Conservation (phyloP, 2,113 vertebrate genomes). For the Rousettus leschenaultii region DNA sequence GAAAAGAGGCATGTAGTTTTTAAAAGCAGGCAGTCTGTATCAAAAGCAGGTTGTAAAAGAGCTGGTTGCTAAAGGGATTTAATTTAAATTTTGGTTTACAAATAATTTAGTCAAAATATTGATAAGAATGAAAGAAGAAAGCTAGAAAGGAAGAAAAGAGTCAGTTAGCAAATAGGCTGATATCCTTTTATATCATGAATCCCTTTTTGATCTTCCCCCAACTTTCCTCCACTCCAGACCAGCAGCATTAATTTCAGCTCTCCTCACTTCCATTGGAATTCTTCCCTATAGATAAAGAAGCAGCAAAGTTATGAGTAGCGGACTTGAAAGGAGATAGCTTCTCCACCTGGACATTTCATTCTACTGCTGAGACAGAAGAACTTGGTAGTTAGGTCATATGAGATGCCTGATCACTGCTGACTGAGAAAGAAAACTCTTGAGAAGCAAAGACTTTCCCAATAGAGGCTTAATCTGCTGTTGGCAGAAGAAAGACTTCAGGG, state of each 20-base stretch:
- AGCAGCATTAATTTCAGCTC: not conserved
- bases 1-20: slow-evolving; percentile 24
- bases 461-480: slow-evolving; percentile 42
- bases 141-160: not conserved
- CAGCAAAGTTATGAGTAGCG: not conserved
- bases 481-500: slow-evolving; percentile 35
- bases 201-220: slow-evolving; percentile 12
- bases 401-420: not conserved
- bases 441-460: not conserved
- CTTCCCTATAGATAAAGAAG: slow-evolving; percentile 25
- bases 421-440: slow-evolving; percentile 21
- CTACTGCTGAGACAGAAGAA: not conserved
- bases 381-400: slow-evolving; percentile 1
- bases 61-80: slow-evolving; percentile 18
- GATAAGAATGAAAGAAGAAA: slow-evolving; percentile 28
- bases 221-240: not conserved
- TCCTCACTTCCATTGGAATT: not conserved
- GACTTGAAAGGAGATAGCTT: slow-evolving; percentile 47
- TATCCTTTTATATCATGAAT: not conserved
- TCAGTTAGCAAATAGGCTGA: not conserved
- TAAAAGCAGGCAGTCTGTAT: slow-evolving; percentile 24
- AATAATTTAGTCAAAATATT: slow-evolving; percentile 50
- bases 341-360: slow-evolving; percentile 39
- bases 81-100: slow-evolving; percentile 36
- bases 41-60: slow-evolving; percentile 44